A percentile compares a stretch with the other conserved stretches of the same genome.
Conservation (phyloP, 2,113 vertebrate genomes). For the Psephotus haematonotus region DNA sequence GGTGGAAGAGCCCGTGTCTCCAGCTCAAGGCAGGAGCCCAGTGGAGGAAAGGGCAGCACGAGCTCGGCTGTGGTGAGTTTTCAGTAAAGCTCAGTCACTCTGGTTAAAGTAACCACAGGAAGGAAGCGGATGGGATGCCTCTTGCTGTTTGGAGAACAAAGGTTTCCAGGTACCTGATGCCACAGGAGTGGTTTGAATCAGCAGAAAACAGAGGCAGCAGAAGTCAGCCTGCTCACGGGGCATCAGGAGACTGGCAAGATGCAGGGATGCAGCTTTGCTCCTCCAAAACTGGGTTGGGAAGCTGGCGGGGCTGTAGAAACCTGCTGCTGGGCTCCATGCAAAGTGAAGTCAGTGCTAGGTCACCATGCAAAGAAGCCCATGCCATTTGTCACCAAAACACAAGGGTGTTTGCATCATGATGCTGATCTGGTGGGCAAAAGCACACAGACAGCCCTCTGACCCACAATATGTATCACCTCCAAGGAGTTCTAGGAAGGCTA, state of each 20-base stretch:
- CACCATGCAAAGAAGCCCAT: fast-evolving
- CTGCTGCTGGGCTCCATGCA: background rate
- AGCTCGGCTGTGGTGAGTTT: slow-evolving; percentile 65
- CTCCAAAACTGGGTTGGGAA: fast-evolving
- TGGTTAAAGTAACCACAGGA: slow-evolving; percentile 67
- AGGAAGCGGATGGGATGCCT: slow-evolving; percentile 64
- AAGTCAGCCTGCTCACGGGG: background rate
- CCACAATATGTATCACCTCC: fast-evolving
- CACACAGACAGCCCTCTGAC: background rate
- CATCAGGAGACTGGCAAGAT: background rate
- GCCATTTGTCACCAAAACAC: background rate
- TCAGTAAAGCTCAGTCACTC: slow-evolving; percentile 71
- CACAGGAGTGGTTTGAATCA: background rate
- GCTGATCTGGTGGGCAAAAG: background rate
- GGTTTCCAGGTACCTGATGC: slow-evolving; percentile 62
- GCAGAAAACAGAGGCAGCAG: background rate
- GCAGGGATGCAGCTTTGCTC: background rate
- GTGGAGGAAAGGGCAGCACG: background rate
- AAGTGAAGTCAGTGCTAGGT: background rate
- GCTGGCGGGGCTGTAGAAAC: background rate
- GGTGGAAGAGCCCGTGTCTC: fast-evolving
- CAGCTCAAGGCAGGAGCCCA: background rate
- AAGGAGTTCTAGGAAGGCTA: background rate
- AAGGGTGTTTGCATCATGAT: fast-evolving
- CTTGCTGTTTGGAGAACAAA: background rate